These are phyloP conservation scores for Muntiacus muntjak DNA, from an alignment of 2,113 vertebrate genomes.

Conservation along the genomic window DNA sequence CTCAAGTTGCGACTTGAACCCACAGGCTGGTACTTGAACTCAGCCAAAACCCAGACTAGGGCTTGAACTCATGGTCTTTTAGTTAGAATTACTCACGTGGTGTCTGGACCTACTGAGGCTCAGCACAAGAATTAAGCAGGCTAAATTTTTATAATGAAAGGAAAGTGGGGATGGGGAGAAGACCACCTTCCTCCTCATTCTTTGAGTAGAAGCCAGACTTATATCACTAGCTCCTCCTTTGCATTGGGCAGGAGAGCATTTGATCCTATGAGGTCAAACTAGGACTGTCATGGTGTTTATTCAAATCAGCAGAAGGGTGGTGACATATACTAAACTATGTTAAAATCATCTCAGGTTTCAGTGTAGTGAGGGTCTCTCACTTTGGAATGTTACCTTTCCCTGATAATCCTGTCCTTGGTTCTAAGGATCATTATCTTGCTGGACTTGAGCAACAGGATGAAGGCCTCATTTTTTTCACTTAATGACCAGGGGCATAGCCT, in stretches of 20 bases:
- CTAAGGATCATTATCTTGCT: background rate
- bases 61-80: background rate
- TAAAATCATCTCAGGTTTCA: background rate
- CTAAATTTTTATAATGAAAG: background rate
- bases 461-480: background rate
- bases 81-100: background rate
- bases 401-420: background rate
- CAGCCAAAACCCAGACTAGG: background rate
- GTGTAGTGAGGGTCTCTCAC: background rate
- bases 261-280: background rate
- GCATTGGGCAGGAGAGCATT: accelerated
- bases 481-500: background rate
- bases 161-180: background rate
- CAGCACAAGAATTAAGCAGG: background rate
- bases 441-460: background rate
- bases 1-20: background rate
- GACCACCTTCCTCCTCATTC: background rate
- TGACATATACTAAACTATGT: background rate
- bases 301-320: background rate
- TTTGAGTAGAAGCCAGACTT: background rate
- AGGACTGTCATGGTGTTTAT: background rate
- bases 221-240: background rate
- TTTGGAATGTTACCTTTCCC: background rate
- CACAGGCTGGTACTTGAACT: background rate
- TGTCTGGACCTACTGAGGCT: background rate